phyloP scores from a whole-genome alignment of 2,113 vertebrate genomes.

The Lamprotornis superbus region DNA sequence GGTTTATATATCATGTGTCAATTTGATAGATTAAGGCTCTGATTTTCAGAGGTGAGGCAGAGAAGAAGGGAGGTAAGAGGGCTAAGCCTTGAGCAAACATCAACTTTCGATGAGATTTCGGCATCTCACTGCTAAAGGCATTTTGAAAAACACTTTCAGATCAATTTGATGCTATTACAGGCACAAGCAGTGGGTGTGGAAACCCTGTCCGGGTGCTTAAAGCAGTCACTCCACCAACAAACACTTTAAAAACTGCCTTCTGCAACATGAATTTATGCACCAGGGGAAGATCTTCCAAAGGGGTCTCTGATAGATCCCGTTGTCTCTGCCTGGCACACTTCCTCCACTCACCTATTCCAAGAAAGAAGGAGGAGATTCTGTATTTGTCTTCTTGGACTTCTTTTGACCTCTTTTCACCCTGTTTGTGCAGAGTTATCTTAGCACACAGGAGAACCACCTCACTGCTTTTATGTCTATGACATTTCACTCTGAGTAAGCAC shows the following conservation, averaged over 20 bases:
- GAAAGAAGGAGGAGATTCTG: background rate
- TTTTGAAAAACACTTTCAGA: background rate
- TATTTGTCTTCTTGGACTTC: background rate
- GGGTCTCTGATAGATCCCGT: fast-evolving
- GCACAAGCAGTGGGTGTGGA: background rate
- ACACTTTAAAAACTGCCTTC: background rate
- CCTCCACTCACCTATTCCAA: background rate
- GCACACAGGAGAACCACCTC: background rate
- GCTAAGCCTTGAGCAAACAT: background rate
- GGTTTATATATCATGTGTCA: background rate
- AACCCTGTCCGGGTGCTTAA: background rate
- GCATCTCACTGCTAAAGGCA: background rate
- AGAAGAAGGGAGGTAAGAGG: background rate
- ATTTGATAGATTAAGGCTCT: background rate
- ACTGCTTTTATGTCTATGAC: background rate
- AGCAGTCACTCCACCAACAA: background rate
- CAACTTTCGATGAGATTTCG: background rate
- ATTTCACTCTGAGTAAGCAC: background rate
- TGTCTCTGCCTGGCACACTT: background rate
- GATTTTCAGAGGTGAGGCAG: background rate
- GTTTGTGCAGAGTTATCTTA: background rate
- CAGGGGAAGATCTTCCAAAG: background rate
- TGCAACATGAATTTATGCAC: background rate
- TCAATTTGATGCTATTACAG: background rate
- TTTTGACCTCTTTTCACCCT: background rate